Conservation (phyloP, 2,888 invertebrate species). For the Seira ritae region DNA sequence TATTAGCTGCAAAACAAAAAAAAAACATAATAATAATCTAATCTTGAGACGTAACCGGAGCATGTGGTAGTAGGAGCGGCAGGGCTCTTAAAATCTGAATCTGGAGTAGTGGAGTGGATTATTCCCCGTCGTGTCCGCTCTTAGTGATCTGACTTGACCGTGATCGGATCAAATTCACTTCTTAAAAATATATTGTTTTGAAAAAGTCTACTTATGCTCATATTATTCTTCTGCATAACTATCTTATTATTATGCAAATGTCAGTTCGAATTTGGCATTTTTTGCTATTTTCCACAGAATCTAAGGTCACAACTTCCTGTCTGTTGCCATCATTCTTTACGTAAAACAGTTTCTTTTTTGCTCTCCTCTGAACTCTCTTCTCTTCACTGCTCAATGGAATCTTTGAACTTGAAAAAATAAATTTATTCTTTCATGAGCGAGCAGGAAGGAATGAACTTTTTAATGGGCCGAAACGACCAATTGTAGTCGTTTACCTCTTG, state of each 20-base stretch:
- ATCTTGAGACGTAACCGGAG: no score
- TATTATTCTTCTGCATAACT: no score
- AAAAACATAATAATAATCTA: neutral
- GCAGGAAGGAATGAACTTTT: slow-evolving; percentile 23
- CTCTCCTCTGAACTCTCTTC: no score
- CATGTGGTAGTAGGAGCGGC: no score
- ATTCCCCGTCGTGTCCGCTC: neutral
- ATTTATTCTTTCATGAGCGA: slow-evolving; percentile 8
- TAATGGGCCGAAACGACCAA: slow-evolving; percentile 9
- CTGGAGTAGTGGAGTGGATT: neutral
- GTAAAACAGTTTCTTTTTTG: slow-evolving; percentile 5
- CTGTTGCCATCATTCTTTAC: neutral
- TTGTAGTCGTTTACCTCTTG: slow-evolving; percentile 19
- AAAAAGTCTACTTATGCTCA: no score
- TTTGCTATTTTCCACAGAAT: neutral
- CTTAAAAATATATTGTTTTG: no score
- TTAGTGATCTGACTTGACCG: neutral
- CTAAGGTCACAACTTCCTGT: slow-evolving; percentile 1
- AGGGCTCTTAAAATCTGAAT: neutral
- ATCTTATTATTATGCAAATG: neutral
- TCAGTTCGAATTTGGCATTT: neutral
- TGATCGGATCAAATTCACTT: neutral
- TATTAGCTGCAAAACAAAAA: neutral
- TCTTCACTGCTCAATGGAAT: slow-evolving; percentile 17
- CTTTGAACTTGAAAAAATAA: slow-evolving; percentile 40